Conservation (phyloP, 2,797 vertebrate genomes). For the Ctenopoma multispine region DNA sequence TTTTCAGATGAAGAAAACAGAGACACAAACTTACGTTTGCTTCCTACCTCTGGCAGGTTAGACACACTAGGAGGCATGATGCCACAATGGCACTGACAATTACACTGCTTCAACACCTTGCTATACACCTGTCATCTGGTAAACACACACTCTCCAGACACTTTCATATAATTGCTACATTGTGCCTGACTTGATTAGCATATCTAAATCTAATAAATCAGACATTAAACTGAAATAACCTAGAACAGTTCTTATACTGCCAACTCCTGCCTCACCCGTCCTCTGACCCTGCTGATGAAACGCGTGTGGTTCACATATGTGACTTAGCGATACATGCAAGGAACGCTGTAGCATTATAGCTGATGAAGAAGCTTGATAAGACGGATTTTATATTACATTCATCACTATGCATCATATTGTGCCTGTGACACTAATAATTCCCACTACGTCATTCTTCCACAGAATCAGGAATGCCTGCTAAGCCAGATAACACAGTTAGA, state of each 20-base stretch:
- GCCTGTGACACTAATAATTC: constrained; percentile 15
- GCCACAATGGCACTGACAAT: not conserved
- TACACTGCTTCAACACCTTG: constrained; percentile 47
- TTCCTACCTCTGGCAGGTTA: constrained; percentile 19
- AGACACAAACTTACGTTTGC: constrained; percentile 17
- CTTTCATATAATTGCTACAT: constrained; percentile 59
- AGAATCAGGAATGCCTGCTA: not conserved
- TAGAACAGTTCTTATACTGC: constrained; percentile 36
- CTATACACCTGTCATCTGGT: constrained; percentile 61
- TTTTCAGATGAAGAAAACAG: not conserved
- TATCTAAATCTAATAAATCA: constrained; percentile 60
- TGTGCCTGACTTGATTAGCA: constrained; percentile 59
- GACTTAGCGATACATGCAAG: constrained; percentile 10
- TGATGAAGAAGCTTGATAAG: constrained; percentile 5
- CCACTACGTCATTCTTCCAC: not conserved
- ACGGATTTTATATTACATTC: not conserved
- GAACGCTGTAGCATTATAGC: not conserved
- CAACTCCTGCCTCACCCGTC: constrained; percentile 23
- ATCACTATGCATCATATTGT: not conserved
- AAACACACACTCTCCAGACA: constrained; percentile 51
- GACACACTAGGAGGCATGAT: constrained; percentile 9
- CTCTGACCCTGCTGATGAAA: constrained; percentile 31
- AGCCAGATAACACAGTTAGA: not conserved
- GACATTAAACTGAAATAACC: constrained; percentile 43
- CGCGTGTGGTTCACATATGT: not conserved